Evolutionary conservation across 2,797 vertebrate genomes (phyloP).

Genomic region (Ptychobarbus kaznakovi): DNA sequence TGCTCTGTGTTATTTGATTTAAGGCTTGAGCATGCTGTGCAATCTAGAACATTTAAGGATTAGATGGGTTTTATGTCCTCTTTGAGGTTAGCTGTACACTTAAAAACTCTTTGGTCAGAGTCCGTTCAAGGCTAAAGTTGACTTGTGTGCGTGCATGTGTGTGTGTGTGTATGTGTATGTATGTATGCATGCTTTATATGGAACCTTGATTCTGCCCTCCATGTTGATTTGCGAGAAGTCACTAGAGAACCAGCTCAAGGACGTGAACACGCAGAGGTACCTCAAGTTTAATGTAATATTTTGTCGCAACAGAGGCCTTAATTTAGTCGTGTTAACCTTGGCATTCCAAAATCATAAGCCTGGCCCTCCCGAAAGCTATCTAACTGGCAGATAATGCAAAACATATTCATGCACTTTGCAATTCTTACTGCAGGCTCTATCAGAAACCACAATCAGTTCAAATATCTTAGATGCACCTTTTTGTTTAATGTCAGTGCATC

Average conservation of each 20-base stretch:
- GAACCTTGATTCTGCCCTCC: conserved; percentile 47
- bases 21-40: conserved; percentile 21
- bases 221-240: conserved; percentile 57
- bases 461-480: conserved; percentile 46
- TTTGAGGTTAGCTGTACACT: conserved; percentile 43
- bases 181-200: conserved; percentile 47
- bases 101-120: conserved; percentile 48
- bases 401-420: conserved; percentile 39
- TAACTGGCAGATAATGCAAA: conserved; percentile 40
- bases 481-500: conserved; percentile 27
- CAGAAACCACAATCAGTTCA: conserved; percentile 56
- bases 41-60: conserved; percentile 36
- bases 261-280: conserved; percentile 39
- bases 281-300: conserved; percentile 51
- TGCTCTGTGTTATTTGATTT: conserved; percentile 37
- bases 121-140: conserved; percentile 55
- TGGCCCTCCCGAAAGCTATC: background rate
- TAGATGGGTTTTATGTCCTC: conserved; percentile 43
- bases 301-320: conserved; percentile 31
- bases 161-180: conserved; percentile 10
- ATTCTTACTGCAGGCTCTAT: conserved; percentile 52
- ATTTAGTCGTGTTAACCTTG: conserved; percentile 33
- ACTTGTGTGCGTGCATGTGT: conserved; percentile 10
- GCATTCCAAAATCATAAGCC: conserved; percentile 21
- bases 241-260: conserved; percentile 53